Evolutionary conservation across 2,797 vertebrate species (phyloP).

Genomic region (Tragopan temminckii): DNA sequence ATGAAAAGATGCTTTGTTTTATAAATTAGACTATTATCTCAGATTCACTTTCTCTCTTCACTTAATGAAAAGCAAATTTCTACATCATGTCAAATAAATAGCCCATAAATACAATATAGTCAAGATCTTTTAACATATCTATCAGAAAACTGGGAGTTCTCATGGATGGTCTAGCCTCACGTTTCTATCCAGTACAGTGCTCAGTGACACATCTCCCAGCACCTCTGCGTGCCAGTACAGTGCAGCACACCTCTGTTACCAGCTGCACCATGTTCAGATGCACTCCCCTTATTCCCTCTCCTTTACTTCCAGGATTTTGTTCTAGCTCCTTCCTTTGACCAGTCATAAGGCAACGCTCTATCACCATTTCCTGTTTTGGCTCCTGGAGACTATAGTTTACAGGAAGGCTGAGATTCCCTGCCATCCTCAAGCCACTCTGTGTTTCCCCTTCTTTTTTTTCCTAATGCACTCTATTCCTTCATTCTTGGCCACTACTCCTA

Average conservation of each 20-base stretch:
- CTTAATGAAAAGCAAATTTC: constrained; percentile 51
- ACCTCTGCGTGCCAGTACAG: accelerated
- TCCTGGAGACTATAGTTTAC: background rate
- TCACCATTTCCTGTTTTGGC: background rate
- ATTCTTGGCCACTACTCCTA: background rate
- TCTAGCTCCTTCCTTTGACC: background rate
- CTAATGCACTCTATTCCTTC: background rate
- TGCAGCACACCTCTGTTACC: background rate
- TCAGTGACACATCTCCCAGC: background rate
- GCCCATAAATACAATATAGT: background rate
- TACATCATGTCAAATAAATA: constrained; percentile 26
- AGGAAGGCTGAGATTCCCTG: background rate
- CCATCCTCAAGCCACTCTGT: background rate
- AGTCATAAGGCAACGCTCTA: background rate
- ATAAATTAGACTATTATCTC: constrained; percentile 37
- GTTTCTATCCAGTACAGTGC: background rate
- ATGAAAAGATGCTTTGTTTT: background rate
- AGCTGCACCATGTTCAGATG: background rate
- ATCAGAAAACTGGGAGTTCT: background rate
- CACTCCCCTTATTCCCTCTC: background rate
- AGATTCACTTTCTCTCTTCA: constrained; percentile 31
- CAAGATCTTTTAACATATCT: background rate
- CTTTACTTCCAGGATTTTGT: background rate
- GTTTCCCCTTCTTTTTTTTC: background rate
- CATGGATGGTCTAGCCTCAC: background rate